Conservation (phyloP, 2,797 vertebrate genomes). For the Danionella dracula region DNA sequence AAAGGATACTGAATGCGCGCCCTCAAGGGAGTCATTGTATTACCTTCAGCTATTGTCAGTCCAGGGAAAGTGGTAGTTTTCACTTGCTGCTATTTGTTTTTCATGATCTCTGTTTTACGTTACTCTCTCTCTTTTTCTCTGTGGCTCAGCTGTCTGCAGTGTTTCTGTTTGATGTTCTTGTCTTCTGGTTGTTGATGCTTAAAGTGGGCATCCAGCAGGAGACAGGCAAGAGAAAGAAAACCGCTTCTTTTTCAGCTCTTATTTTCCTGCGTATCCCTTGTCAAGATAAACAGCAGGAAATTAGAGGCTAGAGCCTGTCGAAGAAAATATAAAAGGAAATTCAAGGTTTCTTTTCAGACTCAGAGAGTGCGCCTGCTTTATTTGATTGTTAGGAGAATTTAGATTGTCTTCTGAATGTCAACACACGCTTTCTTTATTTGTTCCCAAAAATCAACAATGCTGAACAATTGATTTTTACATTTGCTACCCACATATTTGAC, state of each 20-base stretch:
- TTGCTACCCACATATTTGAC: no score
- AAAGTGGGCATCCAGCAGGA: slow-evolving; percentile 9
- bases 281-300: slow-evolving; percentile 29
- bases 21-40: slow-evolving; percentile 33
- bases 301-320: not conserved
- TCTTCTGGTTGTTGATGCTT: slow-evolving; percentile 18
- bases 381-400: not conserved
- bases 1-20: slow-evolving; percentile 18
- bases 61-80: slow-evolving; percentile 13
- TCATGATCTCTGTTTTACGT: slow-evolving; percentile 22
- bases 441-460: not conserved
- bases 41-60: slow-evolving; percentile 33
- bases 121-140: not conserved
- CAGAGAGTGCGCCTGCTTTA: not conserved
- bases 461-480: no score
- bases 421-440: not conserved
- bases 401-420: not conserved
- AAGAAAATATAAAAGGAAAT: not conserved
- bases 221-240: slow-evolving; percentile 10
- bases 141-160: not conserved
- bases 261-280: slow-evolving; percentile 26
- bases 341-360: not conserved
- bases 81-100: slow-evolving; percentile 28
- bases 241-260: slow-evolving; percentile 20
- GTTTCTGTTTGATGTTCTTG: slow-evolving; percentile 26